These are phyloP conservation scores for Apis laboriosa DNA, from an alignment of 1,140 invertebrate species.

Conservation along the genomic window DNA sequence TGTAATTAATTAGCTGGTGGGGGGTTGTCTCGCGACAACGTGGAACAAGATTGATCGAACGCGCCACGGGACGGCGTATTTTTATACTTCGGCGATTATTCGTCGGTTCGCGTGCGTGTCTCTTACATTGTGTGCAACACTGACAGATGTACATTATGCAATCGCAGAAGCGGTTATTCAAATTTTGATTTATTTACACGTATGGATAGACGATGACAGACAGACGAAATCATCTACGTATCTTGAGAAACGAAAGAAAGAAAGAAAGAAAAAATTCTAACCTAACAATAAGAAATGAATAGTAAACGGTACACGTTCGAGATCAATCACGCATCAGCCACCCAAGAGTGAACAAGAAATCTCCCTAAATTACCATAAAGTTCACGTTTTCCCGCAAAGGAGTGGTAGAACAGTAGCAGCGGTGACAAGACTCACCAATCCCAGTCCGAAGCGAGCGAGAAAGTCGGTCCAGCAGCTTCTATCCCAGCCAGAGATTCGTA, in stretches of 20 bases:
- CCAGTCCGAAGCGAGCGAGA: background rate
- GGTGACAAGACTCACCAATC: conserved; percentile 2
- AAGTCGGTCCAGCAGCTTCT: conserved; percentile 5
- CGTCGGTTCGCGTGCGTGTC: background rate
- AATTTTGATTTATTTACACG: too few species aligned
- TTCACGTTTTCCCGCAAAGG: conserved; percentile 4
- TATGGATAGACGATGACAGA: too few species aligned
- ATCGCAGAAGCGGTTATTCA: too few species aligned
- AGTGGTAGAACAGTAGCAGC: background rate
- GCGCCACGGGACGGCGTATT: too few species aligned
- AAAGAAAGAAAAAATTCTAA: too few species aligned
- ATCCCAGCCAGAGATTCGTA: conserved; percentile 19
- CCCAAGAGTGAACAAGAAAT: background rate
- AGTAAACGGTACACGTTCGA: background rate
- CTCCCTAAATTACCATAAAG: background rate
- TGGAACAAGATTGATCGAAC: conserved; percentile 4
- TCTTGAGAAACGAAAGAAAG: too few species aligned
- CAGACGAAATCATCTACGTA: too few species aligned
- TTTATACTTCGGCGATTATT: background rate
- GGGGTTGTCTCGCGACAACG: background rate
- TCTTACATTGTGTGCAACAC: background rate
- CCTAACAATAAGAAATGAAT: too few species aligned
- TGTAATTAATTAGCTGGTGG: conserved; percentile 13
- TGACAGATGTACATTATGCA: background rate
- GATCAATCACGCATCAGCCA: background rate